These are phyloP conservation scores for Labroides dimidiatus DNA, from an alignment of 2,797 vertebrate species.

Conservation along the genomic window DNA sequence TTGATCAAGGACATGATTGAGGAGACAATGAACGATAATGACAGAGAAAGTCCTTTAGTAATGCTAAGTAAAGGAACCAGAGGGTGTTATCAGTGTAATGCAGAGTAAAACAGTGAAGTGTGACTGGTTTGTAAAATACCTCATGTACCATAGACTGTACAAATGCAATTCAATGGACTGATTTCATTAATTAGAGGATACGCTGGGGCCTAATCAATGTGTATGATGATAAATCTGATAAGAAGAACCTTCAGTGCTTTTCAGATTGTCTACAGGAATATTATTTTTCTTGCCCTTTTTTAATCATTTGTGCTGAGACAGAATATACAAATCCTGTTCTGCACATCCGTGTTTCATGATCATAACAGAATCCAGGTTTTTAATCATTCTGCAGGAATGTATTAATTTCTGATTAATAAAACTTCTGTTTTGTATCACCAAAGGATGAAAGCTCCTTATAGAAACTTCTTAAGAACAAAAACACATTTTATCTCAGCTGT, in stretches of 20 bases:
- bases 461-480: neutral
- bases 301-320: neutral
- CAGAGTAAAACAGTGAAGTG: conserved; percentile 16
- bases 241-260: neutral
- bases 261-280: neutral
- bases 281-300: neutral
- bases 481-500: neutral
- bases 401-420: neutral
- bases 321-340: neutral
- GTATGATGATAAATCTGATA: conserved; percentile 8
- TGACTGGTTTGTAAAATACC: conserved; percentile 19
- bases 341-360: neutral
- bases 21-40: conserved; percentile 30
- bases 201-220: conserved; percentile 7
- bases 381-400: neutral
- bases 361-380: neutral
- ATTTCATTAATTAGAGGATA: conserved; percentile 12
- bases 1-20: conserved; percentile 58
- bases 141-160: neutral
- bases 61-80: conserved; percentile 38
- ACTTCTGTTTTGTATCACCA: neutral
- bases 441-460: neutral
- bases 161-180: conserved; percentile 1
- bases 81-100: conserved; percentile 22
- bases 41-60: conserved; percentile 33